Evolutionary conservation across 2,113 vertebrate genomes (phyloP).

Genomic region (Platysteira castanea): DNA sequence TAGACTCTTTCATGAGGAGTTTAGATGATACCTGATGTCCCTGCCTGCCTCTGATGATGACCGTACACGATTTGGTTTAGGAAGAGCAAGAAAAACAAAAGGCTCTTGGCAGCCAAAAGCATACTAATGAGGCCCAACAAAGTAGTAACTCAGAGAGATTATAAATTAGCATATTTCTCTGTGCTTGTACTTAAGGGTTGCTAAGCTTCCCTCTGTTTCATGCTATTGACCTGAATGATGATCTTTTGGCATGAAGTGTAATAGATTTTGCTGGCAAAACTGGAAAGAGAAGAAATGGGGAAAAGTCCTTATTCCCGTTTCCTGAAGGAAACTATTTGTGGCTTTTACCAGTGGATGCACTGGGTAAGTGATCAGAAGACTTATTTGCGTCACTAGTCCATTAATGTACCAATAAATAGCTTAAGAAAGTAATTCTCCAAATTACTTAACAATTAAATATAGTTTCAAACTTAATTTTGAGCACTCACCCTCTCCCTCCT

Average conservation of each 20-base stretch:
- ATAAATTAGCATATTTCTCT: constrained; percentile 53
- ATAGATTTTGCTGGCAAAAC: background rate
- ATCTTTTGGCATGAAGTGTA: constrained; percentile 21
- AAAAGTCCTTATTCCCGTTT: background rate
- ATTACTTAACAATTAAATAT: background rate
- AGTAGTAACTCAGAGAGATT: constrained; percentile 45
- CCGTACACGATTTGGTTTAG: background rate
- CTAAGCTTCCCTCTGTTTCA: constrained; percentile 39
- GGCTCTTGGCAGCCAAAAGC: constrained; percentile 4
- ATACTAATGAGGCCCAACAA: constrained; percentile 53
- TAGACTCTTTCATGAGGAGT: background rate
- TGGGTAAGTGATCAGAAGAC: background rate
- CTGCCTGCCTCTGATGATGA: background rate
- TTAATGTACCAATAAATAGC: background rate
- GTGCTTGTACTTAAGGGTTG: constrained; percentile 8
- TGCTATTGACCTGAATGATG: constrained; percentile 47
- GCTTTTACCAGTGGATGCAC: background rate
- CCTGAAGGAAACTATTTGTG: background rate
- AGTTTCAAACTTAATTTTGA: background rate
- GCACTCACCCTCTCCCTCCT: background rate
- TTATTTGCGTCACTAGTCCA: background rate
- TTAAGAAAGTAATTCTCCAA: background rate
- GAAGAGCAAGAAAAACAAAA: constrained; percentile 6
- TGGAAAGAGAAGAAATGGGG: background rate
- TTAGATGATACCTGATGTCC: constrained; percentile 6